Evolutionary conservation across 1,140 invertebrate species (phyloP), one percentile per base, ranked within the genome.

Genomic region (Aphelenchoides avenae): DNA sequence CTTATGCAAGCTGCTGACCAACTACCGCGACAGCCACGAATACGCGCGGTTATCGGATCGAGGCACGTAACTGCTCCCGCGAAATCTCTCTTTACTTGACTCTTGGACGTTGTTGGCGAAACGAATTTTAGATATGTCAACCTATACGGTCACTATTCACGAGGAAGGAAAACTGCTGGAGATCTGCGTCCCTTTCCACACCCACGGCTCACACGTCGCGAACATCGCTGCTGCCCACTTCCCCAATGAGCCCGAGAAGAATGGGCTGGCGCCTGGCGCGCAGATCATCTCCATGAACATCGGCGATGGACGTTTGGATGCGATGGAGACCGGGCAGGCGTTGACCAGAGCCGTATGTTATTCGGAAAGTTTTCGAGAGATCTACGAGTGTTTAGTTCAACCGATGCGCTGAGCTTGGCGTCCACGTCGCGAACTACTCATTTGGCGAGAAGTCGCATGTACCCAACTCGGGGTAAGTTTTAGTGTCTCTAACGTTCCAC

Each of bases 191-290:
- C 26, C 51, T 24, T 18, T 46, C n/a, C 34, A 54, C 7, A 85
- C 86, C 44, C 93, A 98, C 80, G 93, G 91, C 15, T 95, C 91
- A 1, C 93, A 98, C 77, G 94, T 98, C 13, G 89, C 92, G 0
- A 87, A 89, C 18, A 97, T 98, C 64, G 89, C 92, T 24, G 85
- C 90, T 20, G 92, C 86, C 0, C 84, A 89, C 81, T 95, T 92
- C 80, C 87, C 90, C 0, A 86, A 91, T 41, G 84, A 86, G 36
- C 87, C 89, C 5, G 89, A 93, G 61, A 82, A 86, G 64, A 93
- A 95, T 81, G 94, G 94, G 1, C 83, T 96, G 2, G 92, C 94
- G 1, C 93, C 94, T 4, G 93, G 93, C 43, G 92, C 92, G 5
- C 90, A 96, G 81, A 86, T 98, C 56, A 84, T 97, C 36, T 91